Evolutionary conservation across 1,140 invertebrate genomes (phyloP), one percentile per base, ranked within the genome.

Genomic region (Mizuhopecten yessoensis): DNA sequence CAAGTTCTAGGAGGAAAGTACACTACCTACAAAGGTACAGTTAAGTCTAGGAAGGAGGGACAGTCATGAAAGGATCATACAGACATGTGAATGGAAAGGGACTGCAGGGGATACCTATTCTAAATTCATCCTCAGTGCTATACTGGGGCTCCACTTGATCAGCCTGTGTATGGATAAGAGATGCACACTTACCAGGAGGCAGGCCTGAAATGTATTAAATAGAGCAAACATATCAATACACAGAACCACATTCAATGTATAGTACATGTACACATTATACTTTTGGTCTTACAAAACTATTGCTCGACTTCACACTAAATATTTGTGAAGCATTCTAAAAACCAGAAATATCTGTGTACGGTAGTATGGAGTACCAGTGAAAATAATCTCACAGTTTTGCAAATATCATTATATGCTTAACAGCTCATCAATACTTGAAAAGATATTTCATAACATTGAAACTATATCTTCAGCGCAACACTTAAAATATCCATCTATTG

Each of bases 41-140:
- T n/a, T n/a, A 75, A 75, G 15, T 75, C n/a, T 29, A 7, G 57
- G 57, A n/a, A 29, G 57, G n/a, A 29, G n/a, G 11, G 5, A n/a
- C 1, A 75, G 20, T 2, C 23, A 29, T 1, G 5, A 13, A 75
- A 39, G 36, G 36, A 39, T 39, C 57, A 75, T 75, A n/a, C n/a
- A 75, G n/a, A 9, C 57, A 75, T 7, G n/a, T 75, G n/a, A 75
- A 29, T 29, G 57, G 57, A 33, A 34, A 23, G n/a, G 33, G n/a
- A 75, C 34, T 57, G 88, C 34, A 42, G 20, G n/a, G 34, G 34
- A 57, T 89, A 93, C 91, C 91, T 42, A 90, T 92, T 13, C 88
- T 87, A 33, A 92, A 42, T 34, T 93, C 91, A 33, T 91, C 92
- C 23, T 93, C 92, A 75, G 91, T 91, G 87, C 90, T 92, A 29